These are phyloP conservation scores for Astur gentilis DNA, from an alignment of 2,113 vertebrate genomes.

Conservation along the genomic window DNA sequence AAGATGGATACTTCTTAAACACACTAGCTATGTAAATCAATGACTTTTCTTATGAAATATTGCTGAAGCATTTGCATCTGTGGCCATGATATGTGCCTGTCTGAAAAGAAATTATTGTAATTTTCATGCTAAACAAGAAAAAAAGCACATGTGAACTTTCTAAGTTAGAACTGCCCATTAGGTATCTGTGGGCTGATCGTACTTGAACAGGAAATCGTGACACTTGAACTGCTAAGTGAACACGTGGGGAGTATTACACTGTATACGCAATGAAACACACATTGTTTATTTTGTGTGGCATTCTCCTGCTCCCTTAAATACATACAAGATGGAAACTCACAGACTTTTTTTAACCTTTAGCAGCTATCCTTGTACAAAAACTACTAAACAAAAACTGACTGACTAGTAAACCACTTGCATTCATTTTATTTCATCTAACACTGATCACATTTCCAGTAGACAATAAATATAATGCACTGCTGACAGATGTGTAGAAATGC, in stretches of 20 bases:
- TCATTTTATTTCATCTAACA: conserved; percentile 5
- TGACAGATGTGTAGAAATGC: conserved; percentile 3
- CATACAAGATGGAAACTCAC: background rate
- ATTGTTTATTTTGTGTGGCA: conserved; percentile 27
- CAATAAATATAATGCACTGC: background rate
- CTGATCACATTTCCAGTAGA: conserved; percentile 37
- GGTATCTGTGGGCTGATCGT: background rate
- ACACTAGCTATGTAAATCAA: background rate
- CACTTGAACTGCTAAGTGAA: background rate
- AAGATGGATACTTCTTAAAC: background rate
- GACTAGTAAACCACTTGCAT: background rate
- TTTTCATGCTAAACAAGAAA: background rate
- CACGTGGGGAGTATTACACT: conserved; percentile 6
- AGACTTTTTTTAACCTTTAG: conserved; percentile 39
- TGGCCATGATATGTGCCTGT: background rate
- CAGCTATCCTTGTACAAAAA: background rate
- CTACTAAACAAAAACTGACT: background rate
- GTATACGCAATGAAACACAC: background rate
- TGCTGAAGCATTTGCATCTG: background rate
- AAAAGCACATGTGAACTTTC: background rate
- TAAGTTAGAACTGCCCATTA: background rate
- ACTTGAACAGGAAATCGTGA: background rate
- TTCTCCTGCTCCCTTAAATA: conserved; percentile 37
- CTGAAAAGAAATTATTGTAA: background rate
- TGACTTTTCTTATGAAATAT: background rate